Conservation (phyloP, 2,113 vertebrate species). For the Hypocryptadius cinnamomeus region DNA sequence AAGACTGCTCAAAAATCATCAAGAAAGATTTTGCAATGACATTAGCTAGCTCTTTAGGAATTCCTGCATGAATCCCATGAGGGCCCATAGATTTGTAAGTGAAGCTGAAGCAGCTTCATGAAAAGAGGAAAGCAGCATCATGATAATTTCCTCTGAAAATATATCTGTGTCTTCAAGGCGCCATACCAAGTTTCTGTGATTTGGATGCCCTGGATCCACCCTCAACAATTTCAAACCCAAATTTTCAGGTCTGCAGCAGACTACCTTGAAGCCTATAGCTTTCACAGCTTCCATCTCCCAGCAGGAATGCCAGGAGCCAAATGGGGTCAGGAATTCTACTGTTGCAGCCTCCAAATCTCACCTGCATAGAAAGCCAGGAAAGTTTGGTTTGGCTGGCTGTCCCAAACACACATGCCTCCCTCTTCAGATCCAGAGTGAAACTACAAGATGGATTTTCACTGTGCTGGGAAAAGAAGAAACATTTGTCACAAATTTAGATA, state of each 20-base stretch:
- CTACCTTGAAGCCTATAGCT: background rate
- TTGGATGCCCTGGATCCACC: background rate
- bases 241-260: background rate
- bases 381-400: background rate
- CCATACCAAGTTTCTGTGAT: background rate
- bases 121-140: background rate
- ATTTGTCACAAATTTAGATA: rapidly evolving
- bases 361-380: background rate
- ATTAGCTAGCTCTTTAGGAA: background rate
- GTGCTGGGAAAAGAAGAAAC: background rate
- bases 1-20: background rate
- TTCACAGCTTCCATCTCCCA: background rate
- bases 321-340: background rate
- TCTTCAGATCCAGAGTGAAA: background rate
- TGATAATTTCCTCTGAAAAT: background rate
- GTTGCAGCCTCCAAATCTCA: background rate
- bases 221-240: background rate
- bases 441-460: background rate
- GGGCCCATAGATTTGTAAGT: background rate
- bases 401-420: background rate
- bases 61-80: background rate
- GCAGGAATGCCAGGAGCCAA: background rate
- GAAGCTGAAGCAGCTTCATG: background rate
- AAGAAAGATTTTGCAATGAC: background rate
- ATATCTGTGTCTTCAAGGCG: rapidly evolving